Evolutionary conservation across 2,888 invertebrate species (phyloP).

Genomic region (Thereva nobilitata): DNA sequence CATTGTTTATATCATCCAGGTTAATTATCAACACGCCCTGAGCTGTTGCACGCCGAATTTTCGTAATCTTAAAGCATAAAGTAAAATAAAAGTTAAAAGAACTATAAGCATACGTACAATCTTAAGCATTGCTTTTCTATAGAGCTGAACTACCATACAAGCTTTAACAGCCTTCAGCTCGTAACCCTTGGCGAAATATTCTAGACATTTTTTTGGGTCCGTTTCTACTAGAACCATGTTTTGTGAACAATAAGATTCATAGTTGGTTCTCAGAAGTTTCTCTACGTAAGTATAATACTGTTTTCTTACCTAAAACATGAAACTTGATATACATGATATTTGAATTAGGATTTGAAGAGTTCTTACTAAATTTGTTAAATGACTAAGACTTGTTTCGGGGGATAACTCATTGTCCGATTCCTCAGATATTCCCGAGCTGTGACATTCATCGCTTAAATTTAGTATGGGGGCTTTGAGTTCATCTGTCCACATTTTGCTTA

Average conservation of each 20-base stretch:
- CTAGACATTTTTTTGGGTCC: constrained; percentile 44
- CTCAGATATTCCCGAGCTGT: too few species aligned
- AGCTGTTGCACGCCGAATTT: constrained; percentile 35
- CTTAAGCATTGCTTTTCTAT: constrained; percentile 53
- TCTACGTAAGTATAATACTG: constrained; percentile 51
- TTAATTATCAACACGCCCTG: constrained; percentile 25
- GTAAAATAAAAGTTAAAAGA: background rate
- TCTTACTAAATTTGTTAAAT: background rate
- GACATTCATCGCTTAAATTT: too few species aligned
- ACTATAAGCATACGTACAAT: constrained; percentile 46
- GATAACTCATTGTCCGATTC: too few species aligned
- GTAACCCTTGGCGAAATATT: constrained; percentile 42
- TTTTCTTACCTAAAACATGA: constrained; percentile 49
- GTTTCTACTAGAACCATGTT: background rate
- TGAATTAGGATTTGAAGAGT: background rate
- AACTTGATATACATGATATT: background rate
- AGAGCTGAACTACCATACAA: constrained; percentile 51
- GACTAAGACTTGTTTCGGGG: too few species aligned
- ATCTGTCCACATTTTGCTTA: too few species aligned
- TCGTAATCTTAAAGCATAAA: constrained; percentile 33
- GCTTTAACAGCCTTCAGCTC: constrained; percentile 51
- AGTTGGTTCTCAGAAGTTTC: constrained; percentile 50
- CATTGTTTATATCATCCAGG: constrained; percentile 10
- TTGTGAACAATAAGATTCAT: constrained; percentile 43
- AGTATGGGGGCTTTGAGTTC: too few species aligned